Percentiles rank a stretch among this genome's conserved stretches.
These are phyloP conservation scores for Apodemia hepburni DNA, from an alignment of 2,888 invertebrate species.

Conservation along the genomic window DNA sequence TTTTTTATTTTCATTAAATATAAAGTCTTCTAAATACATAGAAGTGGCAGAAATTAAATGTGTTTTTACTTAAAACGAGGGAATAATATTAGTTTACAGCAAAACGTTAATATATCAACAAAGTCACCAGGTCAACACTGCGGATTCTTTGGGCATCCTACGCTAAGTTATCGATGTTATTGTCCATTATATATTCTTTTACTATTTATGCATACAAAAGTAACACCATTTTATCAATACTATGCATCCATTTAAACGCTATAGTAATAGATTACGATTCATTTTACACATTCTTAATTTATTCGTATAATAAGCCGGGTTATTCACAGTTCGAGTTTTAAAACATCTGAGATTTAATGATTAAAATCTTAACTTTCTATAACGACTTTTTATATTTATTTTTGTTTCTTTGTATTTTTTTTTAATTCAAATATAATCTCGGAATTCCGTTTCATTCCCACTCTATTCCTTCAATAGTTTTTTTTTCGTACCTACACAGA, in stretches of 20 bases:
- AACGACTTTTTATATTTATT: conserved; percentile 39
- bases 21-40: conserved; percentile 24
- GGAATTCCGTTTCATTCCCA: conserved; percentile 42
- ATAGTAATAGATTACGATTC: conserved; percentile 55
- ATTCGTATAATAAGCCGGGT: conserved; percentile 58
- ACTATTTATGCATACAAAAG: conserved; percentile 73
- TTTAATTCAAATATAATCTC: conserved; percentile 37
- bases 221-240: conserved; percentile 59
- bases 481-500: conserved; percentile 75
- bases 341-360: conserved; percentile 47
- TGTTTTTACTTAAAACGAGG: conserved; percentile 52
- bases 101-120: conserved; percentile 52
- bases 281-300: conserved; percentile 59
- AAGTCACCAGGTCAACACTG: conserved; percentile 70
- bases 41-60: conserved; percentile 38
- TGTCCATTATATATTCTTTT: conserved; percentile 71
- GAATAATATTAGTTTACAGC: conserved; percentile 78
- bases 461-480: conserved; percentile 64
- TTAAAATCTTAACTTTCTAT: conserved; percentile 35
- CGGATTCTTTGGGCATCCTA: conserved; percentile 77
- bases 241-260: conserved; percentile 67
- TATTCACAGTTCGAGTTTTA: conserved; percentile 42
- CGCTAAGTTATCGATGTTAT: conserved; percentile 70
- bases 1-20: conserved; percentile 7
- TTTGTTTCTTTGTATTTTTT: conserved; percentile 45